A percentile compares a stretch with the other conserved stretches of the same genome.
Evolutionary conservation across 2,113 vertebrate species (phyloP).

Genomic region (Cephalopholis sonnerati): DNA sequence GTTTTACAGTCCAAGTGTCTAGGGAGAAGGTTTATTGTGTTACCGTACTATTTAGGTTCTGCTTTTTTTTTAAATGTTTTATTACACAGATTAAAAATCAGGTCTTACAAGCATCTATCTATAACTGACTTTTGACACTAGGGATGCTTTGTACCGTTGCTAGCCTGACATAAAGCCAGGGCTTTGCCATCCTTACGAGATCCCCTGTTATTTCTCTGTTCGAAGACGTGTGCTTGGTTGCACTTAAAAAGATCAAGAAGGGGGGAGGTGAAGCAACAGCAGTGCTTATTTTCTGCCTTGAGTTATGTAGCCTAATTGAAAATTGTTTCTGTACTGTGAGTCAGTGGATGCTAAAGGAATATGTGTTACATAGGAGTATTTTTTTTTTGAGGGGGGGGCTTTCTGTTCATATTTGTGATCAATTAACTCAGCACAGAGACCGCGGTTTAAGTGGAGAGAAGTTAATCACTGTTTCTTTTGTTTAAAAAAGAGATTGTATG

Average conservation of each 20-base stretch:
- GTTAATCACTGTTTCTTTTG: slow-evolving; percentile 78
- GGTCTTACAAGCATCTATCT: slow-evolving; percentile 77
- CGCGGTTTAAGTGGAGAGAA: slow-evolving; percentile 57
- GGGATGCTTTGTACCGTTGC: slow-evolving; percentile 64
- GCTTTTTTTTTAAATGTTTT: slow-evolving; percentile 58
- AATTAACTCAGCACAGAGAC: slow-evolving; percentile 74
- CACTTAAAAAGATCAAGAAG: slow-evolving; percentile 75
- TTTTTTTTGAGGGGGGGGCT: slow-evolving; percentile 26
- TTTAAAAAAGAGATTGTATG: slow-evolving; percentile 80
- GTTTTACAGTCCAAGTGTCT: slow-evolving; percentile 69
- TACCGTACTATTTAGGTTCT: slow-evolving; percentile 61
- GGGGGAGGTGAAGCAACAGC: slow-evolving; percentile 63
- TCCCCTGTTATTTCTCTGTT: slow-evolving; percentile 65
- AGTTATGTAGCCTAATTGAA: slow-evolving; percentile 77
- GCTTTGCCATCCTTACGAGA: slow-evolving; percentile 63
- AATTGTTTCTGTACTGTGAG: slow-evolving; percentile 79
- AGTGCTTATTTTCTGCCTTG: slow-evolving; percentile 79
- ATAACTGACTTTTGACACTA: slow-evolving; percentile 70
- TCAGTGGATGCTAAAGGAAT: slow-evolving; percentile 79
- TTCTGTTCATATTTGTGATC: slow-evolving; percentile 75
- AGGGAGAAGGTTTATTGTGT: slow-evolving; percentile 69
- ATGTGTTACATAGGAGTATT: slow-evolving; percentile 83
- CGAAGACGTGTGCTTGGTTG: slow-evolving; percentile 77
- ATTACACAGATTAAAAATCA: slow-evolving; percentile 70
- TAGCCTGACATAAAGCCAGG: slow-evolving; percentile 63